Evolutionary conservation across 2,888 invertebrate genomes (phyloP).

Genomic region (Spilosoma lubricipeda): DNA sequence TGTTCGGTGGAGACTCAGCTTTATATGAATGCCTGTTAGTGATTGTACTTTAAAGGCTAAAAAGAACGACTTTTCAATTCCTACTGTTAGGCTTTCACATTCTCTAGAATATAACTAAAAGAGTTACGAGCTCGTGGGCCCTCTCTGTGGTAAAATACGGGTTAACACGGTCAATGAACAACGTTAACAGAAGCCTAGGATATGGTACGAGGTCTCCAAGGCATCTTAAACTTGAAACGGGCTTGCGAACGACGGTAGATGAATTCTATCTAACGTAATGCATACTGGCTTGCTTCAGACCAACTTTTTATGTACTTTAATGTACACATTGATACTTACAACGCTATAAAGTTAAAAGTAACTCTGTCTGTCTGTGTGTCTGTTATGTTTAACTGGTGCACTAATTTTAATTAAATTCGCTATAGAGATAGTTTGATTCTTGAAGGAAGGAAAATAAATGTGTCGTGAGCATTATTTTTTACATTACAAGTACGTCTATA

Average conservation of each 20-base stretch:
- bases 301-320: too few relatives aligned
- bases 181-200: conserved; percentile 30
- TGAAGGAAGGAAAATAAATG: too few relatives aligned
- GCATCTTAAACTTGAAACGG: conserved; percentile 43
- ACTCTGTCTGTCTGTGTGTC: too few relatives aligned
- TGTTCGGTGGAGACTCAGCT: too few relatives aligned
- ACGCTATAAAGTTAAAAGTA: too few relatives aligned
- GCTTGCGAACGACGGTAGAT: conserved; percentile 31
- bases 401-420: too few relatives aligned
- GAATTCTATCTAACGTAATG: conserved; percentile 27
- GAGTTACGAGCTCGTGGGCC: conserved; percentile 22
- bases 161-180: conserved; percentile 36
- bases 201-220: conserved; percentile 43
- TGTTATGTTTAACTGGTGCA: too few relatives aligned
- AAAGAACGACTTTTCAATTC: not conserved
- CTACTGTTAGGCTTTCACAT: not conserved
- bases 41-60: not conserved
- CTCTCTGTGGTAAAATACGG: conserved; percentile 21
- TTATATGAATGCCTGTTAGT: not conserved
- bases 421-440: too few relatives aligned
- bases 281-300: not conserved
- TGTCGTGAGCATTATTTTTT: too few relatives aligned
- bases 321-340: too few relatives aligned
- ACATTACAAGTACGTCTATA: not conserved
- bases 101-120: conserved; percentile 36